Evolutionary conservation across 2,113 vertebrate genomes (phyloP).

Genomic region (Tupaia chinensis): DNA sequence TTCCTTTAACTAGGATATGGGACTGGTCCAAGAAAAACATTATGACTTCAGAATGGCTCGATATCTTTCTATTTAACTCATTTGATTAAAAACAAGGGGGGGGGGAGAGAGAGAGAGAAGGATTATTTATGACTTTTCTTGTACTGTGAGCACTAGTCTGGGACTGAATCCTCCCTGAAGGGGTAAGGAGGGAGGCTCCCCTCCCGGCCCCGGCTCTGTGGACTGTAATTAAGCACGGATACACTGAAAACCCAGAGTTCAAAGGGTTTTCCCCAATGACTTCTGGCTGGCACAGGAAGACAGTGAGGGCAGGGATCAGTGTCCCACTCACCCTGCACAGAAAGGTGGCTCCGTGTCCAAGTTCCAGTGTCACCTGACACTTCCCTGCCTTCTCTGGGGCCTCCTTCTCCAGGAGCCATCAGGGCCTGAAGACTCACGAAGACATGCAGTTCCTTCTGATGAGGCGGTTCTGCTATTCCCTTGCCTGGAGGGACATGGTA

Average conservation of each 20-base stretch:
- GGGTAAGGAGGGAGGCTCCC: not conserved
- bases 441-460: fast-evolving
- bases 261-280: not conserved
- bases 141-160: not conserved
- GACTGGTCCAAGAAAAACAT: not conserved
- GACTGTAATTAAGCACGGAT: not conserved
- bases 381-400: not conserved
- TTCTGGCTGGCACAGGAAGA: not conserved
- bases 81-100: not conserved
- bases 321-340: too few species aligned
- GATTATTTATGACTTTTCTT: not conserved
- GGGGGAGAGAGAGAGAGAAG: not conserved
- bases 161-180: not conserved
- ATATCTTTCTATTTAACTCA: not conserved
- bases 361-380: fast-evolving
- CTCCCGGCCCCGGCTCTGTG: not conserved
- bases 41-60: not conserved
- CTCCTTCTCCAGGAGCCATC: fast-evolving
- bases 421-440: fast-evolving
- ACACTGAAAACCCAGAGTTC: not conserved
- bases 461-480: fast-evolving
- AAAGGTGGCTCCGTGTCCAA: not conserved
- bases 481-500: not conserved
- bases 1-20: too few species aligned
- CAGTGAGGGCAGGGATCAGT: not conserved